Percentiles rank a stretch among this genome's conserved stretches.
phyloP scores from a whole-genome alignment of 30 jellyfish, hydroid and myxozoan species.

The Sanderia malayensis region DNA sequence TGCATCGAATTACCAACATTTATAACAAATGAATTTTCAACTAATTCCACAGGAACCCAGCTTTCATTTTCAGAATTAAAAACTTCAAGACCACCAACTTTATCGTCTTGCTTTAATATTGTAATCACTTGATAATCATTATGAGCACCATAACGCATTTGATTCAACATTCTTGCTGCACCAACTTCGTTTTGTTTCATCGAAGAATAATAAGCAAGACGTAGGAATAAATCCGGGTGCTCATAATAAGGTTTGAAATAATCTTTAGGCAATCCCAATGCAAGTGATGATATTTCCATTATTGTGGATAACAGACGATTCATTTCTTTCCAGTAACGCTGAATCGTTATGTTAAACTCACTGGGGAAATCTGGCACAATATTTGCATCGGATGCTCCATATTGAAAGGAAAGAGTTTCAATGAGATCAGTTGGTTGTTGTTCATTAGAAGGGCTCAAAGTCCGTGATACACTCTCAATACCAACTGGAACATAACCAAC shows the following conservation, averaged over 20 bases:
- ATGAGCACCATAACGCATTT: constrained; percentile 51
- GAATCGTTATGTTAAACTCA: constrained; percentile 14
- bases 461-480: constrained; percentile 42
- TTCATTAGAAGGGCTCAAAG: neutral
- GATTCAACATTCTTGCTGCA: constrained; percentile 15
- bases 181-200: too few relatives aligned
- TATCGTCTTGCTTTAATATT: constrained; percentile 32
- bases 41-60: constrained; percentile 34
- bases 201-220: constrained; percentile 54
- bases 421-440: constrained; percentile 35
- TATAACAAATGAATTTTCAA: constrained; percentile 16
- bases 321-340: constrained; percentile 18
- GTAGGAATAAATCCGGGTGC: constrained; percentile 18
- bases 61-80: neutral
- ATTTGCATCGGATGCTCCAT: constrained; percentile 26
- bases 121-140: constrained; percentile 49
- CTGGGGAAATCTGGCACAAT: constrained; percentile 27
- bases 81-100: constrained; percentile 37
- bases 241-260: constrained; percentile 13
- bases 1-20: constrained; percentile 56
- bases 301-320: neutral
- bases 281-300: constrained; percentile 49
- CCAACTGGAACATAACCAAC: constrained; percentile 58
- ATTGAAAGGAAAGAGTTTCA: constrained; percentile 21
- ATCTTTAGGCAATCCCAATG: constrained; percentile 43